Evolutionary conservation across 2,113 vertebrate species (phyloP).

Genomic region (Perca fluviatilis): DNA sequence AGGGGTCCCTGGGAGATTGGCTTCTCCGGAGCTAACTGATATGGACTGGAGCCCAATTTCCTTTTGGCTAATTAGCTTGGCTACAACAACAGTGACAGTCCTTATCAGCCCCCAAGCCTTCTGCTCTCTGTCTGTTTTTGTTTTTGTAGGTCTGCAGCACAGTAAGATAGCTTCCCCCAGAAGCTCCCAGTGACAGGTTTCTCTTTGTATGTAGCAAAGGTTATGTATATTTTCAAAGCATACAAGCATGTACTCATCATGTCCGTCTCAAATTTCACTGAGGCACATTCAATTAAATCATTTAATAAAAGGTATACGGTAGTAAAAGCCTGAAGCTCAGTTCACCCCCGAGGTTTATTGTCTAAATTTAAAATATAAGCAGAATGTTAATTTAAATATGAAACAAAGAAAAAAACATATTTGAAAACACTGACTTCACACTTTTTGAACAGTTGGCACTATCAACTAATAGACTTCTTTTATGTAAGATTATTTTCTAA

Average conservation of each 20-base stretch:
- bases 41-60: conserved; percentile 83
- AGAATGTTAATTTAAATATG: conserved; percentile 6
- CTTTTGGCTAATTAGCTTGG: conserved; percentile 85
- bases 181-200: conserved; percentile 24
- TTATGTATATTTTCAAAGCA: not conserved
- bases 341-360: conserved; percentile 13
- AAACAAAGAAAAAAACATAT: not conserved
- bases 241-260: not conserved
- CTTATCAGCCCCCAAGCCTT: conserved; percentile 76
- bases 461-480: not conserved
- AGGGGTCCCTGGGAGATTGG: conserved; percentile 72
- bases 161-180: conserved; percentile 31
- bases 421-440: not conserved
- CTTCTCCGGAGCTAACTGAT: conserved; percentile 79
- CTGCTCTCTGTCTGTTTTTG: conserved; percentile 52
- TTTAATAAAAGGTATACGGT: not conserved
- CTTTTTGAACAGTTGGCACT: not conserved
- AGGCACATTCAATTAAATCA: not conserved
- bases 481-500: not conserved
- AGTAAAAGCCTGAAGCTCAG: not conserved
- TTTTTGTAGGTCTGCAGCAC: conserved; percentile 10
- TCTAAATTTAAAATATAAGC: conserved; percentile 10
- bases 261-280: not conserved
- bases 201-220: conserved; percentile 10
- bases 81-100: conserved; percentile 74